Conservation (phyloP, 2,888 invertebrate genomes). For the Dermolepida albohirtum region DNA sequence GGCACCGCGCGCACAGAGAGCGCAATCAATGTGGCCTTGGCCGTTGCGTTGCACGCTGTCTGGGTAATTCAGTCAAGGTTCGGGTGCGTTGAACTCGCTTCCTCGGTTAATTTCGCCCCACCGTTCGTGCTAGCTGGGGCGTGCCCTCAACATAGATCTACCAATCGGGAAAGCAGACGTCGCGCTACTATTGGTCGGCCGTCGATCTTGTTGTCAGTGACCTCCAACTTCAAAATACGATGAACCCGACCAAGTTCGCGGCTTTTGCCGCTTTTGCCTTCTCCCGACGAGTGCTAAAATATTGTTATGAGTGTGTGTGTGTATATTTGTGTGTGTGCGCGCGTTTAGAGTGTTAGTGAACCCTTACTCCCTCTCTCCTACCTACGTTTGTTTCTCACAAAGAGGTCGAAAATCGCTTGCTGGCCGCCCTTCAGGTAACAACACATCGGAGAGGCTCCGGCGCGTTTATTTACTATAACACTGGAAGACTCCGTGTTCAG, state of each 20-base stretch:
- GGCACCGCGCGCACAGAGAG: slow-evolving; percentile 52
- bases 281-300: slow-evolving; percentile 59
- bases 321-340: slow-evolving; percentile 9
- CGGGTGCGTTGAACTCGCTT: slow-evolving; percentile 82
- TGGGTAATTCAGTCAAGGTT: slow-evolving; percentile 89
- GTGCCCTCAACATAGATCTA: slow-evolving; percentile 60
- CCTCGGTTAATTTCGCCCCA: slow-evolving; percentile 58
- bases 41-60: slow-evolving; percentile 68
- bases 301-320: slow-evolving; percentile 59
- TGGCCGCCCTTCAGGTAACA: slow-evolving; percentile 63
- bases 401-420: slow-evolving; percentile 59
- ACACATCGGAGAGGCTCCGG: slow-evolving; percentile 45
- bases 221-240: slow-evolving; percentile 85
- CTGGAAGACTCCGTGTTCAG: slow-evolving; percentile 61
- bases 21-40: slow-evolving; percentile 56
- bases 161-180: slow-evolving; percentile 63
- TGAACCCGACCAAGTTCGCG: slow-evolving; percentile 74
- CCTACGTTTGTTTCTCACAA: slow-evolving; percentile 54
- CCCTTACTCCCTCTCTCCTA: slow-evolving; percentile 65
- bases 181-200: slow-evolving; percentile 62
- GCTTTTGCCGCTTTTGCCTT: slow-evolving; percentile 61
- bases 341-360: slow-evolving; percentile 37
- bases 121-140: slow-evolving; percentile 58
- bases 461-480: slow-evolving; percentile 63
- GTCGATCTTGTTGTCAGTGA: slow-evolving; percentile 78